Evolutionary conservation across 2,797 vertebrate genomes (phyloP), one percentile per base, ranked within the genome.

Genomic region (Pelodytes ibericus): DNA sequence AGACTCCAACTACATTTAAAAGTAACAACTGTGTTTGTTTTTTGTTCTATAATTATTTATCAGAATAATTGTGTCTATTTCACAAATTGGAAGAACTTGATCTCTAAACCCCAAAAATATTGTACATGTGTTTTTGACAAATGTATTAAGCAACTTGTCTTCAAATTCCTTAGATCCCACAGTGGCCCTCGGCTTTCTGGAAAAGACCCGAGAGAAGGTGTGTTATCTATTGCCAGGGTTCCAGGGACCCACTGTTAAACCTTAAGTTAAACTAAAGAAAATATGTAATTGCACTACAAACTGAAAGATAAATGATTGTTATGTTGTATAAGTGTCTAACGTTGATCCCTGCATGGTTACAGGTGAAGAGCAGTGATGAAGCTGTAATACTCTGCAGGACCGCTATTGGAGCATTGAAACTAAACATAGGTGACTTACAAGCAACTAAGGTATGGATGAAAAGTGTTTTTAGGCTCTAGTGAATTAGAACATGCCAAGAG

Each of bases 151-250:
- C n/a, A n/a, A n/a, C n/a, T n/a, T n/a, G n/a, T n/a, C n/a, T n/a
- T n/a, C n/a, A n/a, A n/a, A n/a, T 49, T 30, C 41, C 36, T 63
- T 79, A 98, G 97, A 99, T 87, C 96, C 96, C 41, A 95, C 87
- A 1, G 94, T 94, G 76, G 96, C 97, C 69, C 95, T 99, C 47
- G 92, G 88, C 8, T 99, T 99, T 75, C 91, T 99, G 60, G 97
- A 99, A 82, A 99, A 99, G 88, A 98, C 96, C 25, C 94, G 92
- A 62, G 97, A 99, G 77, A 99, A 99, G 90, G 97, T 97, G 0
- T 2, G 49, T 47, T 36, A 11, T 36, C 5, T 6, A 36, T 11
- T 36, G 5, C 5, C 33, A 36, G n/a, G n/a, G n/a, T n/a, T n/a
- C n/a, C 33, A 36, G 33, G 33, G 13, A 5, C 41, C 2, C 10